These are phyloP conservation scores for Artemia franciscana DNA, from an alignment of 1,140 invertebrate species.

Conservation along the genomic window DNA sequence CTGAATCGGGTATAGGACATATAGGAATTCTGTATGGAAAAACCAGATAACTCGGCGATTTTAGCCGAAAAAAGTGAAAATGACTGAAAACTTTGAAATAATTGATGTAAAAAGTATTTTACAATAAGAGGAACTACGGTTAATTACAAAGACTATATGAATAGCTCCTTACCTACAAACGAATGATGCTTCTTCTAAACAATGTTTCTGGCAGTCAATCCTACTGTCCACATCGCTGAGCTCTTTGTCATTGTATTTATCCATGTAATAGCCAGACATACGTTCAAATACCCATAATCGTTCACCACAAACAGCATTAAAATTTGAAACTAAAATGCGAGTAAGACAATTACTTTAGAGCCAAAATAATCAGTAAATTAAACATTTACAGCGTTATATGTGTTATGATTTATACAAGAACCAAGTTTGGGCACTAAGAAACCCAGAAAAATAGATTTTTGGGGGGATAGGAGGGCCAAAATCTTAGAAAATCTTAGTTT, in stretches of 20 bases:
- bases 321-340: slow-evolving; percentile 16
- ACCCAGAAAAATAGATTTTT: no score
- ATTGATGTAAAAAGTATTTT: no score
- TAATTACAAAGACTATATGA: background rate
- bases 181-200: slow-evolving; percentile 23
- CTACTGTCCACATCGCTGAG: slow-evolving; percentile 21
- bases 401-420: no score
- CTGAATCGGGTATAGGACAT: no score
- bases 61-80: background rate
- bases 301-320: slow-evolving; percentile 24
- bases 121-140: background rate
- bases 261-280: slow-evolving; percentile 23
- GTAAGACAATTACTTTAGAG: no score
- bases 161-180: slow-evolving; percentile 20
- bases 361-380: no score
- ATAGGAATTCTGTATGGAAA: no score
- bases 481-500: no score
- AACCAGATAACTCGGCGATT: no score
- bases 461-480: no score
- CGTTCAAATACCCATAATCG: slow-evolving; percentile 27
- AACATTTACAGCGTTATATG: no score
- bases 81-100: background rate
- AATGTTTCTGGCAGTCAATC: slow-evolving; percentile 25
- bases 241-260: slow-evolving; percentile 25
- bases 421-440: no score